A percentile compares a stretch with the other conserved stretches of the same genome.
Conservation (phyloP, 2,113 vertebrate species). For the Hepsetus odoe region DNA sequence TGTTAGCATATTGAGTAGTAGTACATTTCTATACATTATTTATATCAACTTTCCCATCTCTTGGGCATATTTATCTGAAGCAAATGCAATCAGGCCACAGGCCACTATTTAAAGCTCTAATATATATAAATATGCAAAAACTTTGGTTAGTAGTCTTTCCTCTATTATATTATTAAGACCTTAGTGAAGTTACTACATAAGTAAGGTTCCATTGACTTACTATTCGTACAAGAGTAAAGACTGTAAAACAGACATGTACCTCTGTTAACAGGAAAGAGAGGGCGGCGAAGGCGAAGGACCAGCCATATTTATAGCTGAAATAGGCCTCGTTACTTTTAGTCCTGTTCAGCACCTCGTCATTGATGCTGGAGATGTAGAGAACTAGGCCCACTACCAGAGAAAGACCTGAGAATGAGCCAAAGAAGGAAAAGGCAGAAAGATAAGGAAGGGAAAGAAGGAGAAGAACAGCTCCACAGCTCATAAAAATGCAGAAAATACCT, state of each 20-base stretch:
- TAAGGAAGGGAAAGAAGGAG: neutral
- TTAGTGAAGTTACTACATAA: too few relatives aligned
- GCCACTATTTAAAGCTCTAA: too few relatives aligned
- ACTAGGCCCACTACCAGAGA: constrained; percentile 91
- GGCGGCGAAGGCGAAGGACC: constrained; percentile 90
- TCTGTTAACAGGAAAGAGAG: constrained; percentile 90
- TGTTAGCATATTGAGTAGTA: too few relatives aligned
- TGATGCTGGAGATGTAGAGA: constrained; percentile 92
- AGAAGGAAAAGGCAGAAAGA: neutral
- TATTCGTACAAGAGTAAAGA: too few relatives aligned
- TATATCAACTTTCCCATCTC: too few relatives aligned
- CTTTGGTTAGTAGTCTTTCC: too few relatives aligned
- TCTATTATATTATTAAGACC: too few relatives aligned
- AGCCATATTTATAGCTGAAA: constrained; percentile 90
- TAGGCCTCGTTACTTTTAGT: constrained; percentile 85
- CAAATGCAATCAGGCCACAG: too few relatives aligned
- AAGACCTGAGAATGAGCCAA: constrained; percentile 53
- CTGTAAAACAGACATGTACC: constrained; percentile 67
- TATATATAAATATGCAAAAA: too few relatives aligned
- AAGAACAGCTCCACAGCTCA: neutral
- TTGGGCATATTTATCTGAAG: too few relatives aligned
- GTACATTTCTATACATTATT: too few relatives aligned
- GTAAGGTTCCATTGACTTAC: too few relatives aligned
- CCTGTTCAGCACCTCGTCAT: constrained; percentile 87
- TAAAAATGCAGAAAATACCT: constrained; percentile 66